Evolutionary conservation across 2,113 vertebrate genomes (phyloP), one percentile per base, ranked within the genome.

Genomic region (Thunnus maccoyii): DNA sequence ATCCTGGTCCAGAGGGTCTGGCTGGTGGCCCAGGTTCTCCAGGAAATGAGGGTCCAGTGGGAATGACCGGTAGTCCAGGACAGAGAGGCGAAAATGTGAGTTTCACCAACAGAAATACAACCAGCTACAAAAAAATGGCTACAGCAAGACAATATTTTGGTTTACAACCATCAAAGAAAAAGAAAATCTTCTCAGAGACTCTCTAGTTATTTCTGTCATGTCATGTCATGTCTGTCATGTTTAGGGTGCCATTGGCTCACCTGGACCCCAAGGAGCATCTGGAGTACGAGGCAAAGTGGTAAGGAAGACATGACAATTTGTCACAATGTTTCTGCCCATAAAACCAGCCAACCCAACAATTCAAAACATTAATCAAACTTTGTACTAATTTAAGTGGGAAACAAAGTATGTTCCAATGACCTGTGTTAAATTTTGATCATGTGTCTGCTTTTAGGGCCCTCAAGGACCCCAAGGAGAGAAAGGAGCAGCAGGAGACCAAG

Each of bases 401-500:
- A 50, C 3, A 5, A 12, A 41, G 6, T 36, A 16, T 41, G 32
- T 58, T 25, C 10, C 13, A 17, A 3, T 20, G 11, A 12, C 3
- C 12, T 2, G 14, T 51, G 41, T 44, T 68, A 3, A 47, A 72
- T 30, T 48, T 1, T 72, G 2, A 41, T 2, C 0, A 1, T 81
- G 4, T 78, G 22, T 66, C 10, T 25, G 2, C 0, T 73, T 84
- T 11, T 41, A 99, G 98, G 98, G 98, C 75, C 98, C 98, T n/a
- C 98, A 99, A 96, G 98, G 98, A 58, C 98, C 98, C 76, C 96
- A 97, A 73, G 98, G 98, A 84, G 98, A 98, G 70, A 98, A 98
- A 94, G 98, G 98, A 61, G 95, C 96, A 54, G 78, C 92, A 56
- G 98, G 98, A 86, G 96, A 96, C 3, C 76, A 94, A 85, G 98